Base-by-base conservation (phyloP, 2,797 vertebrate species). In the Apogon talboti region DNA sequence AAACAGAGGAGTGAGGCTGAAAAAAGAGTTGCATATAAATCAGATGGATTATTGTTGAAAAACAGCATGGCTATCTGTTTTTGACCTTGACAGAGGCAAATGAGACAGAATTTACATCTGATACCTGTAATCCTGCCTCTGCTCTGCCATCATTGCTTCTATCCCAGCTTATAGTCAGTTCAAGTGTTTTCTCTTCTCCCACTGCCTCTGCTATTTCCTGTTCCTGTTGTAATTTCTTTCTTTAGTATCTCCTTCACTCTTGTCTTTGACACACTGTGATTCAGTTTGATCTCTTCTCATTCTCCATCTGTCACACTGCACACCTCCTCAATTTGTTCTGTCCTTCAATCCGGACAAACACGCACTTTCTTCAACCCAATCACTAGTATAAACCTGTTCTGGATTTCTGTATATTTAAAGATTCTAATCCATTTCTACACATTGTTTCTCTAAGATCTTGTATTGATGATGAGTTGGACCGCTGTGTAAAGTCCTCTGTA, bases 41-140 rank as follows among this genome's bases (percentile, higher is more conserved):
- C 43, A 68, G 66, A 56, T 51, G 63, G 49, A 73, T 78, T 69
- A 54, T 19, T 45, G 41, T 56, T 42, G 51, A 62, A 75, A 59
- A 66, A 43, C 46, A 52, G 33, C 30, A 30, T 49, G 54, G 47
- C 44, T 50, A 53, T 65, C 45, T 55, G 64, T 44, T 43, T 74
- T 65, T 83, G 74, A 76, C 78, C 71, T 81, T 82, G 71, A 81
- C 64, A 58, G 38, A 66, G 56, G 59, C 68, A 46, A 67, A 45
- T 21, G 43, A 51, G 41, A 28, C 8, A 45, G 14, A 14, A 30
- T 74, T 63, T 57, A 15, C 37, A 53, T 79, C 43, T 48, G 35
- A 53, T 54, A 62, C 56, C 56, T 45, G 71, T 59, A 15, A 63
- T 64, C 38, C 5, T 49, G 14, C 41, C 59, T 44, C 14, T 47